These are phyloP conservation scores for Heliocidaris erythrogramma DNA, from an alignment of 35 echinoderm and acorn worm species.

Conservation along the genomic window DNA sequence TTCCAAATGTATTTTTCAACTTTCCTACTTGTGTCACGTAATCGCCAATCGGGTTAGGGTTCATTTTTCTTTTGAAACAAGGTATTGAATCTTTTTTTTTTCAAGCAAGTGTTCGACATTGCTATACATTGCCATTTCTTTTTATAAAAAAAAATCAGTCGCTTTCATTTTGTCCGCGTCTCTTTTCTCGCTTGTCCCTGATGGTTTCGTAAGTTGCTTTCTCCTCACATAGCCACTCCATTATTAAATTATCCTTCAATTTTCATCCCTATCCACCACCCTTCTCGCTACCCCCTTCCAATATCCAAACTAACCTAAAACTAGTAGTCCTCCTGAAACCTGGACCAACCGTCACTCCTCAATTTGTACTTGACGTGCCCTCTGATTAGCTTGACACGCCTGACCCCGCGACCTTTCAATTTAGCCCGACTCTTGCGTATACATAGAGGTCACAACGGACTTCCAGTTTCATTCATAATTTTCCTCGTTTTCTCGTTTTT, in stretches of 20 bases:
- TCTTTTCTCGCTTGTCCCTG: no score
- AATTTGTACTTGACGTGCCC: constrained; percentile 37
- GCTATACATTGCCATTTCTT: no score
- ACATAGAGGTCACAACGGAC: constrained; percentile 23
- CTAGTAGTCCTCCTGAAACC: neutral
- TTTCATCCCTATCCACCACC: neutral
- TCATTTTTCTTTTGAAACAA: no score
- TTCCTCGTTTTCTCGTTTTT: constrained; percentile 20
- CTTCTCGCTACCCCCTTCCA: neutral
- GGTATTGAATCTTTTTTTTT: no score
- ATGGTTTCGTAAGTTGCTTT: neutral
- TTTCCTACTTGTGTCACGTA: no score
- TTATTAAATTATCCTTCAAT: neutral
- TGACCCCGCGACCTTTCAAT: constrained; percentile 27
- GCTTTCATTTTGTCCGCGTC: no score
- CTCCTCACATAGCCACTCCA: neutral
- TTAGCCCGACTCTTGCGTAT: constrained; percentile 30
- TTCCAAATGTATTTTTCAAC: no score
- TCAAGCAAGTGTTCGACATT: no score
- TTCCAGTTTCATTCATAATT: constrained; percentile 50
- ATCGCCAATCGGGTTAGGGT: no score
- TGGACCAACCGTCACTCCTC: constrained; percentile 44
- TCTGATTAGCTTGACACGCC: constrained; percentile 41
- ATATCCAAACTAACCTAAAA: neutral
- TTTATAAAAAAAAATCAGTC: no score